Evolutionary conservation across 2,888 invertebrate genomes (phyloP), one percentile per base, ranked within the genome.

Genomic region (Slavum lentiscoides): DNA sequence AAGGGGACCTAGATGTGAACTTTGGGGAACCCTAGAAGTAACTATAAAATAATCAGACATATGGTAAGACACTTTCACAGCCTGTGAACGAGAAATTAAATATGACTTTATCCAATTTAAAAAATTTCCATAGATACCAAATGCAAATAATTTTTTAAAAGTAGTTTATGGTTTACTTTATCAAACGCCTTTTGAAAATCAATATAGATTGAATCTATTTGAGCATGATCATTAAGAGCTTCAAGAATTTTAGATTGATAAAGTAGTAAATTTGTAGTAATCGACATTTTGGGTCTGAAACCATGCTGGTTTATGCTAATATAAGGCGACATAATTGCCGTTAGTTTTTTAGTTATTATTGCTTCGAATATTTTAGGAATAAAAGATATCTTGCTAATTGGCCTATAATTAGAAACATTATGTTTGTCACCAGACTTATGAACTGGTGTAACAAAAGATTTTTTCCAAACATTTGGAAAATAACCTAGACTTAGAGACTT

Each of bases 151-250:
- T 74, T 83, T 83, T 39, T 70, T 17, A 83, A 61, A n/a, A n/a
- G n/a, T n/a, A n/a, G n/a, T n/a, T 61, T 19, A 74, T 84, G 83
- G 77, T 82, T 68, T 23, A 84, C 83, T 30, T 82, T 82, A 81
- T 83, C 17, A n/a, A n/a, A n/a, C n/a, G n/a, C n/a, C n/a, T n/a
- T n/a, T n/a, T n/a, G n/a, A n/a, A n/a, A n/a, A n/a, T 67, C 67
- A 6, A 49, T 67, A 21, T 61, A 84, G 84, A 55, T 81, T 76
- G 82, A n/a, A 70, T 83, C 84, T 30, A 83, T 82, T 68, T 84
- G 83, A 30, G 53, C 62, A 49, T 62, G 68, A 37, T 74, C 55
- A 58, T 83, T 74, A 30, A 84, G 64, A n/a, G 74, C 77, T 21
- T 81, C 59, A 17, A 81, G 77, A 9, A 84, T 82, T 61, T 74